phyloP scores from a whole-genome alignment of 2,797 vertebrate genomes.

The Trachurus trachurus region DNA sequence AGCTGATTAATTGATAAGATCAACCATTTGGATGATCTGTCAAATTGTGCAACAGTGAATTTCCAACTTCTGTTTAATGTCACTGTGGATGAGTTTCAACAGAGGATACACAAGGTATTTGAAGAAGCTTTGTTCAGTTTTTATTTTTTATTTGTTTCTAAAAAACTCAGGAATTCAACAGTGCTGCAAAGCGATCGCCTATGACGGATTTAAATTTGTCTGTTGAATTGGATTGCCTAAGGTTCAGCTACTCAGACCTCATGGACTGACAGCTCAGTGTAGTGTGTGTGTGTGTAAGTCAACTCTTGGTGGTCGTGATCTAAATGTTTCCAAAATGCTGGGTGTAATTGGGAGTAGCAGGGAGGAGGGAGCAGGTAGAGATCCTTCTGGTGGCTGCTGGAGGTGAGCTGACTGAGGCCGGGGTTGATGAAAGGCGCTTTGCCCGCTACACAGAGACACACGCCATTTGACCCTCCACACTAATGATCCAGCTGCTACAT shows the following conservation, averaged over 20 bases:
- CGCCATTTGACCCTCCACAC: slow-evolving; percentile 76
- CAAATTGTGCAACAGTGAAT: too few species aligned
- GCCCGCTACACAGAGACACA: slow-evolving; percentile 58
- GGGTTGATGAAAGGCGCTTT: slow-evolving; percentile 65
- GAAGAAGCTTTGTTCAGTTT: neutral
- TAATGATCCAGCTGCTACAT: slow-evolving; percentile 83
- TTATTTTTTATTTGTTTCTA: neutral
- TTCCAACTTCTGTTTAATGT: neutral
- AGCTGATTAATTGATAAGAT: neutral
- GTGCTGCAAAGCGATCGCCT: neutral
- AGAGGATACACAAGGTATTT: too few species aligned
- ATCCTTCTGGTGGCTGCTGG: slow-evolving; percentile 36
- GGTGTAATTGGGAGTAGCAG: slow-evolving; percentile 15
- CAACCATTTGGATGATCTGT: neutral
- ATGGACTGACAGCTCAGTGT: slow-evolving; percentile 1
- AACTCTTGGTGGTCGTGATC: slow-evolving; percentile 1
- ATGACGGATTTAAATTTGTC: neutral
- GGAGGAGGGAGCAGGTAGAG: slow-evolving; percentile 16
- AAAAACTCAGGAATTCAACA: neutral
- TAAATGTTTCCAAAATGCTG: slow-evolving; percentile 1
- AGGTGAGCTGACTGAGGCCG: slow-evolving; percentile 57
- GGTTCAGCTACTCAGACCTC: neutral
- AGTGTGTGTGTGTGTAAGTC: neutral
- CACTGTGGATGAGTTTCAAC: too few species aligned
- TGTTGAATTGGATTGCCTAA: neutral